Base-by-base conservation (phyloP, 1,140 invertebrate species). In the Drosophila miranda region DNA sequence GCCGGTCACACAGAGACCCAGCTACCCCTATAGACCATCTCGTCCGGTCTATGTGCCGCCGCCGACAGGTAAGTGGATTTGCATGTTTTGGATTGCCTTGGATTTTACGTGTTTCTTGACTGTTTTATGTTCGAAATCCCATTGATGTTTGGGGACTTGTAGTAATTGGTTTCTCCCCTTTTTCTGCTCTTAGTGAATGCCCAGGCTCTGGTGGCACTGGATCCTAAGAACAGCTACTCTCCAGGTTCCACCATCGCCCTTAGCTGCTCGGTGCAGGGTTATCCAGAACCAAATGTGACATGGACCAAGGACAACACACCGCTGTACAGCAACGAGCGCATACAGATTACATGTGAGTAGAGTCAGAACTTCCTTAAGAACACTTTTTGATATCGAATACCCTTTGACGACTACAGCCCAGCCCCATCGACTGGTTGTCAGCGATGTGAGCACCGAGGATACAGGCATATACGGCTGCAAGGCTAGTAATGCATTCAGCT, bases 401-500 rank as follows among this genome's bases (percentile, higher is more conserved):
- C 13, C 0, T 28, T 0, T 52, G 8, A 6, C 13, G 21, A 34
- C 16, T 42, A 26, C 48, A 89, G 84, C 53, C 50, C 59, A 95
- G 57, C 93, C 94, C 26, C 92, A 95, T 77, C 94, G 94, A 3
- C 90, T 98, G 61, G 92, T 93, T 0, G 94, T 98, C 53, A 89
- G 90, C 8, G 91, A 93, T 58, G 93, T 95, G 4, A 93, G 92
- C 14, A 83, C 91, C 16, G 93, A 92, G 21, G 96, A 98, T 88
- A 93, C 95, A 14, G 97, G 96, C 16, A 91, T 91, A 52, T 98
- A 98, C 88, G 93, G 93, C 43, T 98, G 97, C 89, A 94, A 95
- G 75, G 97, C 96, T 3, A 87, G 91, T 38, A 97, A 98, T 91
- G 90, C 92, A 0, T 95, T 94, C 88, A 94, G 93, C 23, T 93